Evolutionary conservation across 2,888 invertebrate species (phyloP).

Genomic region (Clusia tigrina): DNA sequence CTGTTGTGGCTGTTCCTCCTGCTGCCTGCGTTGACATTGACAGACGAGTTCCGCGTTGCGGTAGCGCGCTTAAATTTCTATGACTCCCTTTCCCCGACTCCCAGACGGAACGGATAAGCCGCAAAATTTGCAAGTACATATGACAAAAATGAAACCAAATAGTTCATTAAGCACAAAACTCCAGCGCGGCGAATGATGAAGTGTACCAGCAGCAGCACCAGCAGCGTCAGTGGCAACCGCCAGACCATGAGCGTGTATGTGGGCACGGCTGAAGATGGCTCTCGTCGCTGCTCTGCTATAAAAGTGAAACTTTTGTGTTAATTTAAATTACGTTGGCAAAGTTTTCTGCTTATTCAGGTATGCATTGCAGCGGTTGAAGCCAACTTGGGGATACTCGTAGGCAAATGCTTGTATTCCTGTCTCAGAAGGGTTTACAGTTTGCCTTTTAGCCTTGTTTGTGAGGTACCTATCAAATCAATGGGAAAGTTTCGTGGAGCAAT

Average conservation of each 20-base stretch:
- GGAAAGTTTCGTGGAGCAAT: too few species aligned
- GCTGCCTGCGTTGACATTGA: not conserved
- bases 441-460: too few species aligned
- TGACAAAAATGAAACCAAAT: conserved; percentile 12
- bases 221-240: too few species aligned
- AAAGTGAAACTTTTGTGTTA: too few species aligned
- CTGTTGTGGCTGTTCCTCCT: not conserved
- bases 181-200: not conserved
- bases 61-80: not conserved
- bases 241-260: not conserved
- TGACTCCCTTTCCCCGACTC: not conserved
- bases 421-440: too few species aligned
- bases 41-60: not conserved
- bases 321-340: too few species aligned
- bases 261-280: not conserved
- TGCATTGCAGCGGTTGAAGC: not conserved
- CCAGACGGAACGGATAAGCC: not conserved
- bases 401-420: too few species aligned
- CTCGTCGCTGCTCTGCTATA: too few species aligned
- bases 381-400: too few species aligned
- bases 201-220: too few species aligned
- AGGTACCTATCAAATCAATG: too few species aligned
- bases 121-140: conserved; percentile 5
- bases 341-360: not conserved
- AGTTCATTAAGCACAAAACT: conserved; percentile 7